A percentile compares a stretch with the other conserved stretches of the same genome.
Conservation (phyloP, 2,888 invertebrate genomes). For the Macrophya alboannulata region DNA sequence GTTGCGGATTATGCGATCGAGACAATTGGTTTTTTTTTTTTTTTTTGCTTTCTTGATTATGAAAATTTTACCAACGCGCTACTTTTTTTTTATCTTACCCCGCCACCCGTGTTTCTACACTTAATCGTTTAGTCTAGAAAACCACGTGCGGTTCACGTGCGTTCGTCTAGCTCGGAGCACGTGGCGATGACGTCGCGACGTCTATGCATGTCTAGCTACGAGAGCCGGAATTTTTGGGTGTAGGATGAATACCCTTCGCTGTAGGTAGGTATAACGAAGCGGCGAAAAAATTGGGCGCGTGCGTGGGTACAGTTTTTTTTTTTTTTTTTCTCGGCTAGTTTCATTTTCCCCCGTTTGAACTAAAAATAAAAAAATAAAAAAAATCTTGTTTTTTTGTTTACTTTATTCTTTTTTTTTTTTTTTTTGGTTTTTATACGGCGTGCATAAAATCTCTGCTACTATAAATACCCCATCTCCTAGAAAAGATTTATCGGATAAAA, state of each 20-base stretch:
- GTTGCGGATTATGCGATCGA: background rate
- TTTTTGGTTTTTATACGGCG: too few species aligned
- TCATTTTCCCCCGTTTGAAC: too few species aligned
- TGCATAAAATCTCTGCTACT: too few species aligned
- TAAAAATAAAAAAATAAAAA: too few species aligned
- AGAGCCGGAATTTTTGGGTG: background rate
- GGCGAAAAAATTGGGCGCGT: background rate
- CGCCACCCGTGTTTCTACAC: background rate
- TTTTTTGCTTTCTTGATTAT: background rate
- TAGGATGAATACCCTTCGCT: background rate
- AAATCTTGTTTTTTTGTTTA: too few species aligned
- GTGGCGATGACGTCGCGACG: background rate
- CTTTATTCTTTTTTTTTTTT: too few species aligned
- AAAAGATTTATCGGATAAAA: background rate
- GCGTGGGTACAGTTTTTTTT: too few species aligned
- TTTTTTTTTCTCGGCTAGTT: too few species aligned
- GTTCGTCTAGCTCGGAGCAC: background rate
- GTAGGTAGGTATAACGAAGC: background rate
- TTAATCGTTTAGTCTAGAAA: background rate
- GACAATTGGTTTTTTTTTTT: background rate
- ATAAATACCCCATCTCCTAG: background rate
- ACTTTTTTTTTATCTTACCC: too few species aligned
- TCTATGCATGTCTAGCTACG: background rate
- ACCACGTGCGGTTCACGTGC: background rate
- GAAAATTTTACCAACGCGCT: too few species aligned